Conservation (phyloP, 1,140 invertebrate genomes). For the Drosophila nikananu region DNA sequence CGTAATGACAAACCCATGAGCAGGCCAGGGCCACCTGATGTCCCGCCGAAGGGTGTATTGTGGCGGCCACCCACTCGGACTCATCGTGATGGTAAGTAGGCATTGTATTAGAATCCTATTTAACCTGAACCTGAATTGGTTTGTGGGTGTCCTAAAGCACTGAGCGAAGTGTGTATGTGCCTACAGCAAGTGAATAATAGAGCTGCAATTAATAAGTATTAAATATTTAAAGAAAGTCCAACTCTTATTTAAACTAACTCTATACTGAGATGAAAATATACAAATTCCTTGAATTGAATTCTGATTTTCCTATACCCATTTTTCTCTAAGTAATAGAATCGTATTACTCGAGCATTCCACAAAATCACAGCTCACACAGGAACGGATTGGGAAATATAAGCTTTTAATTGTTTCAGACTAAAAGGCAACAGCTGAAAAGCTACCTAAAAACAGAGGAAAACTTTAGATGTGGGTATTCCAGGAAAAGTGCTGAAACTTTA, state of each 20-base stretch:
- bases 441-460: not conserved
- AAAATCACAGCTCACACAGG: conserved; percentile 11
- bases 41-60: conserved; percentile 13
- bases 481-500: not conserved
- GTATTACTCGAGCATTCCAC: not conserved
- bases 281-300: not conserved
- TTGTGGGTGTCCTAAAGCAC: not conserved
- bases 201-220: not conserved
- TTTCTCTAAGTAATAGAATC: not conserved
- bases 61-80: conserved; percentile 11
- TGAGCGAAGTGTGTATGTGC: not conserved
- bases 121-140: not conserved
- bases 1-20: conserved; percentile 57
- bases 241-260: not conserved
- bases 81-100: conserved; percentile 8
- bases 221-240: not conserved
- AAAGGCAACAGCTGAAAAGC: not conserved
- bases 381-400: not conserved
- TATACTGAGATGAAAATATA: not conserved
- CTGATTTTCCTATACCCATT: not conserved
- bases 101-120: conserved; percentile 7
- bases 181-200: not conserved
- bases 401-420: conserved; percentile 30
- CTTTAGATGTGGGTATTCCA: not conserved
- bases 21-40: conserved; percentile 59